phyloP scores from a whole-genome alignment of 2,888 invertebrate species.

The Tenthredo mesomela region DNA sequence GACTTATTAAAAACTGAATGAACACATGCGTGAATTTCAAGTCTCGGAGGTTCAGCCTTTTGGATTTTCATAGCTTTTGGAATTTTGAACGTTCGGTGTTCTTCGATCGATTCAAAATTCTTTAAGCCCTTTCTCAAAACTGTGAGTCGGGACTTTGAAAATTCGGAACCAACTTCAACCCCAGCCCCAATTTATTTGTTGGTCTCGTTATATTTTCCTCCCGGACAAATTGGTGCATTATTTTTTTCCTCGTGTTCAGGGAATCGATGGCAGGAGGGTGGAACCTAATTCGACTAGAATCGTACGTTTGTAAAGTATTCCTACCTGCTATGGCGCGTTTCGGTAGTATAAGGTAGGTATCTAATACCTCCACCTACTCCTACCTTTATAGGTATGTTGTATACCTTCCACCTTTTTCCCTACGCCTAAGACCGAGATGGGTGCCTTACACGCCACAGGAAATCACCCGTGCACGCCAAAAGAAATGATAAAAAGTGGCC shows the following conservation, averaged over 20 bases:
- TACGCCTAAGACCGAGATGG: slow-evolving; percentile 64
- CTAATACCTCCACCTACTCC: slow-evolving; percentile 7
- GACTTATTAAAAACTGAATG: no score
- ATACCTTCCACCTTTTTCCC: background rate
- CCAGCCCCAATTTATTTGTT: background rate
- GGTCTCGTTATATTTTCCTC: background rate
- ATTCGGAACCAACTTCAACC: no score
- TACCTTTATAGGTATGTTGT: background rate
- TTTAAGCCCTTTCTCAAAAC: no score
- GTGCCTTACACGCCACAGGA: slow-evolving; percentile 71
- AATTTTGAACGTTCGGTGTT: no score
- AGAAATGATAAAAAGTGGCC: slow-evolving; percentile 30
- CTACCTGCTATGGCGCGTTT: background rate
- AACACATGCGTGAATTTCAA: no score
- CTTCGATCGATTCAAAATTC: no score
- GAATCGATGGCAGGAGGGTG: background rate
- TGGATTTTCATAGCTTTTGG: no score
- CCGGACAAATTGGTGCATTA: background rate
- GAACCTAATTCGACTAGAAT: background rate
- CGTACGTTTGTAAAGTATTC: background rate
- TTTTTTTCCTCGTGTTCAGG: background rate
- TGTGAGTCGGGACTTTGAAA: no score
- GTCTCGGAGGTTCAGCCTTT: no score
- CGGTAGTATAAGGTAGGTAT: background rate
- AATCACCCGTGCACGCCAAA: slow-evolving; percentile 58